These are phyloP conservation scores for Typhlomys cinereus DNA, from an alignment of 2,113 vertebrate species.

Conservation along the genomic window DNA sequence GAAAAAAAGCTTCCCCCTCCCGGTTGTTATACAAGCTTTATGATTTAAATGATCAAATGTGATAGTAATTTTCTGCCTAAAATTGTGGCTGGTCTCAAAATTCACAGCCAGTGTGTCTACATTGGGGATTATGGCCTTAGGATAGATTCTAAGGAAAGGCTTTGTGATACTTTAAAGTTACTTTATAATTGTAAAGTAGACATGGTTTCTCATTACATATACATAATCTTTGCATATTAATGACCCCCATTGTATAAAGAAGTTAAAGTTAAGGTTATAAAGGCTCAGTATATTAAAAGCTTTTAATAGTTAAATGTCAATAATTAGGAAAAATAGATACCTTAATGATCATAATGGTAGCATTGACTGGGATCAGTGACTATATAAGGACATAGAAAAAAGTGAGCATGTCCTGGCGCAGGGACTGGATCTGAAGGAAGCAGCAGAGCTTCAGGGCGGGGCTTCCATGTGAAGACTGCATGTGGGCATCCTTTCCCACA, in stretches of 20 bases:
- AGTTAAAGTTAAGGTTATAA: not conserved
- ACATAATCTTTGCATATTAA: conserved; percentile 25
- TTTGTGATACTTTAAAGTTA: not conserved
- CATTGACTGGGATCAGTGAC: not conserved
- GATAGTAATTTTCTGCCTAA: conserved; percentile 8
- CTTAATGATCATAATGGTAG: not conserved
- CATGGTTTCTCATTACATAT: conserved; percentile 1
- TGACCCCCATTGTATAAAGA: not conserved
- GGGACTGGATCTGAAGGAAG: not conserved
- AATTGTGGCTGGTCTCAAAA: conserved; percentile 48
- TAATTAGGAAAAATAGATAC: not conserved
- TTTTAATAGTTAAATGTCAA: not conserved
- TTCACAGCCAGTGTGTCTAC: not conserved
- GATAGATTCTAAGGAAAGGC: not conserved
- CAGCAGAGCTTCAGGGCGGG: not conserved
- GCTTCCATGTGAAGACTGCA: rapidly evolving
- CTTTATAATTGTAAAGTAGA: not conserved
- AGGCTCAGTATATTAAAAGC: not conserved
- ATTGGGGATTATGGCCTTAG: not conserved
- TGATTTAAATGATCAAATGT: not conserved
- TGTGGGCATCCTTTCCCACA: rapidly evolving
- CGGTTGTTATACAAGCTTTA: not conserved
- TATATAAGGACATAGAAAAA: not conserved
- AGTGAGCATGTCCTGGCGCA: rapidly evolving
- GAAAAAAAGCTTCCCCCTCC: not conserved